Evolutionary conservation across 53 echinoderm and acorn worm genomes (phyloP).

Genomic region (Echinarachnius parma): DNA sequence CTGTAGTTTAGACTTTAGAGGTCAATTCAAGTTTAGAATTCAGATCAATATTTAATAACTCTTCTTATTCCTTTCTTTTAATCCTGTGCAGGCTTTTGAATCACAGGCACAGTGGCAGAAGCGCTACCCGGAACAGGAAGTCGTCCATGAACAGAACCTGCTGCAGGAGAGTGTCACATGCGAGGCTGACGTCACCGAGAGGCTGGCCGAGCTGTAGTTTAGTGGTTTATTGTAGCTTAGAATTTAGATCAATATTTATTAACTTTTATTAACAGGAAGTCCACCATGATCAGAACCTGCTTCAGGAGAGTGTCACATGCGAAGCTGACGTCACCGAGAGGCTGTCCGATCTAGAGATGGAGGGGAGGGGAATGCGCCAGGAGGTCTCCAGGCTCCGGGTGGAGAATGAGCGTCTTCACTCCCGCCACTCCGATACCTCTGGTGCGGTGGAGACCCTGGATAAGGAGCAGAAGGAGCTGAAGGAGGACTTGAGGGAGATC

Average conservation of each 20-base stretch:
- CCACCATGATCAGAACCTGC: conserved; percentile 77
- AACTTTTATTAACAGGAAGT: conserved; percentile 86
- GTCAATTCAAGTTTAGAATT: no score
- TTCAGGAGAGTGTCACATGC: conserved; percentile 81
- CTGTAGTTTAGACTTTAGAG: no score
- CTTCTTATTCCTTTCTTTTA: no score
- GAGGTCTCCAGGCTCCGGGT: conserved; percentile 67
- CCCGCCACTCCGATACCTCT: conserved; percentile 60
- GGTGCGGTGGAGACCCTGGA: conserved; percentile 67
- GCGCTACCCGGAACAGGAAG: conserved; percentile 74
- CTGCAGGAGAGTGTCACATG: conserved; percentile 84
- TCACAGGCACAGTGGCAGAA: conserved; percentile 72
- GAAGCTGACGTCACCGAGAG: conserved; percentile 78
- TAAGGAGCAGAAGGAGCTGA: conserved; percentile 61
- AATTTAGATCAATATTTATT: no score
- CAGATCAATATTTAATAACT: no score
- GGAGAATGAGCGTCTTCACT: conserved; percentile 81
- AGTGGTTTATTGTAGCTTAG: no score
- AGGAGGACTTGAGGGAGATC: conserved; percentile 79
- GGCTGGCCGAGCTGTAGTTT: conserved; percentile 78
- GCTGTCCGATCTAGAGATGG: conserved; percentile 80
- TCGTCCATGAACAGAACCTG: conserved; percentile 78
- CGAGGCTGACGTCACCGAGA: conserved; percentile 75
- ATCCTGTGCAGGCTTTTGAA: conserved; percentile 83
- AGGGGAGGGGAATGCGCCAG: conserved; percentile 62